These are phyloP conservation scores for Phortica variegata DNA, from an alignment of 1,140 invertebrate species.

Conservation along the genomic window DNA sequence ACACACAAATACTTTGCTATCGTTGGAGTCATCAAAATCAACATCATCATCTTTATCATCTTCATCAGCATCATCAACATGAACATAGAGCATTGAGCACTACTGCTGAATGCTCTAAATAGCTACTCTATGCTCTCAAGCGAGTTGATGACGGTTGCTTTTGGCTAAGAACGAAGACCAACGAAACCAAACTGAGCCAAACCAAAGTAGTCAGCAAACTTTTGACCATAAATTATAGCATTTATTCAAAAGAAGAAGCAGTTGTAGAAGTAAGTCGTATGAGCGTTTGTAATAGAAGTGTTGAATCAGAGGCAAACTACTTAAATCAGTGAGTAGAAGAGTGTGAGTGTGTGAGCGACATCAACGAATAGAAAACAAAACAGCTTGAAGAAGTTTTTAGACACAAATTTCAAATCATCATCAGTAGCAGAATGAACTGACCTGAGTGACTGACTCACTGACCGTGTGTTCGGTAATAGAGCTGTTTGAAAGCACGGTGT, in stretches of 20 bases:
- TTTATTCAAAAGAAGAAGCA: slow-evolving; percentile 47
- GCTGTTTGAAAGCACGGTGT: no score
- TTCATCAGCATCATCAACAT: slow-evolving; percentile 13
- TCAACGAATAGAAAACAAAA: not conserved
- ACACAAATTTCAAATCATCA: no score
- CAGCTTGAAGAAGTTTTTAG: not conserved
- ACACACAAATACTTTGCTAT: slow-evolving; percentile 9
- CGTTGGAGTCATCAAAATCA: slow-evolving; percentile 14
- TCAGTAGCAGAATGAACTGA: not conserved
- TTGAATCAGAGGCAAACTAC: no score
- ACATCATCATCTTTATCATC: slow-evolving; percentile 2
- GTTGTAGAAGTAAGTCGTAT: slow-evolving; percentile 5
- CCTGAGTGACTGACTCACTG: no score
- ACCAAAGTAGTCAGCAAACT: no score
- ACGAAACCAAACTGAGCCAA: no score
- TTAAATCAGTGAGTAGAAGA: slow-evolving; percentile 13
- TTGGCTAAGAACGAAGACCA: slow-evolving; percentile 14
- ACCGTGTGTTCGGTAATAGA: not conserved
- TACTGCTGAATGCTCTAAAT: slow-evolving; percentile 6
- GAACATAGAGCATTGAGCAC: slow-evolving; percentile 4
- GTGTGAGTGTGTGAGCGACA: slow-evolving; percentile 1
- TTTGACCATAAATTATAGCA: slow-evolving; percentile 54
- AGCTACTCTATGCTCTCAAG: slow-evolving; percentile 25
- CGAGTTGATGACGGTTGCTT: not conserved
- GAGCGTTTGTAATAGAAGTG: slow-evolving; percentile 17